phyloP scores from a whole-genome alignment of 2,888 invertebrate genomes.

The Pterobdella sp. region DNA sequence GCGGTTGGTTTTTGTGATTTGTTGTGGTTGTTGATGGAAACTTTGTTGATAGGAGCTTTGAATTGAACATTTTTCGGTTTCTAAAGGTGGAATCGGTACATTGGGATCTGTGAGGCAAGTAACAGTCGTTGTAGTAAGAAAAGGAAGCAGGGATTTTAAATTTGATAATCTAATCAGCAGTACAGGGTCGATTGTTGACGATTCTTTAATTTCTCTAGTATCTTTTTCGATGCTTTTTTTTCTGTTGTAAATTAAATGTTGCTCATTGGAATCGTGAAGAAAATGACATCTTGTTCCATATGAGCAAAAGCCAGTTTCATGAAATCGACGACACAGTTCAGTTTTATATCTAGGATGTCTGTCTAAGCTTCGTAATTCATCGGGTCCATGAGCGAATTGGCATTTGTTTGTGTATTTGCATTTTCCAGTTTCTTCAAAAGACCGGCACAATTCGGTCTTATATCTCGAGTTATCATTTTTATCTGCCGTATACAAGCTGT shows the following conservation, averaged over 20 bases:
- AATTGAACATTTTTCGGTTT: no score
- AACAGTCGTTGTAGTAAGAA: background rate
- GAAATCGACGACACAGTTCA: constrained; percentile 86
- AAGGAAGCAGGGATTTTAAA: background rate
- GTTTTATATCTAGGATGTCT: constrained; percentile 99
- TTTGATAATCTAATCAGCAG: background rate
- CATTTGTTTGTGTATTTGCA: constrained; percentile 98
- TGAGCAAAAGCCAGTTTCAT: constrained; percentile 92
- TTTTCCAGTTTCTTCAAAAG: constrained; percentile 74
- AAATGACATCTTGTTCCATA: constrained; percentile 97
- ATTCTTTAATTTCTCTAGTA: background rate
- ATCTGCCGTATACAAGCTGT: background rate
- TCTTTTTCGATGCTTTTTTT: background rate
- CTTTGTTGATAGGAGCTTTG: background rate
- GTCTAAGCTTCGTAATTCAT: constrained; percentile 81
- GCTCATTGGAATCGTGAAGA: constrained; percentile 67
- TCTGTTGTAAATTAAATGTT: constrained; percentile 1
- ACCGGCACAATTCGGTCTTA: constrained; percentile 94
- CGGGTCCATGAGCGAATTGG: constrained; percentile 91
- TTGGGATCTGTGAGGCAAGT: background rate
- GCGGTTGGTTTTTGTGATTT: background rate
- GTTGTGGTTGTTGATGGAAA: background rate
- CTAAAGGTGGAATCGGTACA: background rate
- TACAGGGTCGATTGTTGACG: background rate
- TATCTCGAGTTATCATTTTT: constrained; percentile 55